Evolutionary conservation across 2,113 vertebrate genomes (phyloP).

Genomic region (Galbula dea): DNA sequence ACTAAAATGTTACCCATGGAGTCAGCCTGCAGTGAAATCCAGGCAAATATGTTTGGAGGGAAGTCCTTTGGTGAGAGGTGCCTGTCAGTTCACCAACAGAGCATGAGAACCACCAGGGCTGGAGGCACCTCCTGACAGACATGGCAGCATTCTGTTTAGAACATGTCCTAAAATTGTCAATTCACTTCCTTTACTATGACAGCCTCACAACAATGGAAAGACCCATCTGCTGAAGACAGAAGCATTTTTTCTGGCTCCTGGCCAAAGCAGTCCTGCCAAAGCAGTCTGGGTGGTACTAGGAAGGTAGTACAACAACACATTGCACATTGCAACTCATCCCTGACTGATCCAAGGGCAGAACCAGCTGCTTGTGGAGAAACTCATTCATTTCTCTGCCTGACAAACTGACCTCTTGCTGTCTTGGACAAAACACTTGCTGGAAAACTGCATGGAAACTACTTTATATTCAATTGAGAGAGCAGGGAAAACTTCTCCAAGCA

Average conservation of each 20-base stretch:
- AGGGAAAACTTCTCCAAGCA: background rate
- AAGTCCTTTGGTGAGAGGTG: background rate
- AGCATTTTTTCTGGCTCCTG: background rate
- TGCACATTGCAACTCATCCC: background rate
- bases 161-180: background rate
- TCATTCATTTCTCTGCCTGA: background rate
- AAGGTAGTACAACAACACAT: background rate
- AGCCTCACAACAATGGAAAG: background rate
- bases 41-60: background rate
- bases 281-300: fast-evolving
- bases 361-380: background rate
- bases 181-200: background rate
- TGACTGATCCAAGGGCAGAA: background rate
- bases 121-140: background rate
- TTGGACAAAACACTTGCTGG: background rate
- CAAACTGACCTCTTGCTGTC: background rate
- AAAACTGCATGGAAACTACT: background rate
- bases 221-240: background rate
- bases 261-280: background rate
- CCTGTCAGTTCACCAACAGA: fast-evolving
- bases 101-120: background rate
- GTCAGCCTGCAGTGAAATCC: background rate
- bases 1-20: background rate
- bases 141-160: background rate
- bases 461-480: background rate